Conservation (phyloP, 2,888 invertebrate species). For the Venustoraphidia nigricollis region DNA sequence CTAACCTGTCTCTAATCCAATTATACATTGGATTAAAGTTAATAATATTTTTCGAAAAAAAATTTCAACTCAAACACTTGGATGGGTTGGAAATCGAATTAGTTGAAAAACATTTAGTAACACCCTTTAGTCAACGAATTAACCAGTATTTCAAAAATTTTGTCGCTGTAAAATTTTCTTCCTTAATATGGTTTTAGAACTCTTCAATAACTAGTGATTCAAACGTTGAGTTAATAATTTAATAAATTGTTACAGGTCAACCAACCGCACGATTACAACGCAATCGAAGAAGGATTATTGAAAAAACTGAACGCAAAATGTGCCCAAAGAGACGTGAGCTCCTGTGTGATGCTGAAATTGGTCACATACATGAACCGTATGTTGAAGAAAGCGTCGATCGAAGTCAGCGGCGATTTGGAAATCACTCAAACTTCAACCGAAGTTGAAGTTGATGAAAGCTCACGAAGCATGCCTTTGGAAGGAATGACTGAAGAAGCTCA, state of each 20-base stretch:
- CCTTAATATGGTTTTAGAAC: no score
- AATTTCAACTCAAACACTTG: no score
- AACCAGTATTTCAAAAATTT: no score
- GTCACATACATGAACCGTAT: slow-evolving; percentile 70
- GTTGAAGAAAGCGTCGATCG: slow-evolving; percentile 64
- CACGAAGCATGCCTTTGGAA: slow-evolving; percentile 23
- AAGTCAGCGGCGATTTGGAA: slow-evolving; percentile 60
- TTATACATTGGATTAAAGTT: no score
- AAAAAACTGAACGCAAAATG: slow-evolving; percentile 65
- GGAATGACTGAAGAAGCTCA: slow-evolving; percentile 37
- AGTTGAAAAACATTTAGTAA: no score
- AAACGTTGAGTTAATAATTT: no score
- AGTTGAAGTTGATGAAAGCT: slow-evolving; percentile 30
- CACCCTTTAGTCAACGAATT: no score
- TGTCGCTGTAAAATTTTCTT: no score
- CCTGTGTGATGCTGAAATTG: slow-evolving; percentile 69
- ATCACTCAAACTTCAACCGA: slow-evolving; percentile 43
- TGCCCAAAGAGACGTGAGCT: slow-evolving; percentile 58
- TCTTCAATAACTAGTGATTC: no score
- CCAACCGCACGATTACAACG: slow-evolving; percentile 21
- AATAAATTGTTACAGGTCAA: slow-evolving; percentile 25
- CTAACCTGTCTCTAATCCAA: no score
- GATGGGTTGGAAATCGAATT: no score
- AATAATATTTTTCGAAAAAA: no score
- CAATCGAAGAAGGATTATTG: slow-evolving; percentile 52